Evolutionary conservation across 2,797 vertebrate genomes (phyloP), one percentile per base, ranked within the genome.

Genomic region (Scleropages formosus): DNA sequence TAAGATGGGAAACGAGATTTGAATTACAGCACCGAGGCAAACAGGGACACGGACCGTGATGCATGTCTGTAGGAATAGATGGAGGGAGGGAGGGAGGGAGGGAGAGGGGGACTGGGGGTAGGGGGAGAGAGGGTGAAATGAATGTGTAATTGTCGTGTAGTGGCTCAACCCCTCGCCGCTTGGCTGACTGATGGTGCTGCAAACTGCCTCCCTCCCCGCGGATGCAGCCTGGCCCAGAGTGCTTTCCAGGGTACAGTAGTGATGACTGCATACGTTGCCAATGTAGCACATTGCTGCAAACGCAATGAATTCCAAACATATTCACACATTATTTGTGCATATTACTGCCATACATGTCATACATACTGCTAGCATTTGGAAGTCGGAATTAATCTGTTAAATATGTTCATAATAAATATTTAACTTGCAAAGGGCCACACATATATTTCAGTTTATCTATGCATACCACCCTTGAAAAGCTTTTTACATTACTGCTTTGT

Each of bases 121-220:
- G 85, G 86, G 71, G 77, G 60, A 46, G 75, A 68, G n/a, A 58
- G 83, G 82, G 84, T 84, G 84, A 88, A 88, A 88, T 87, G 83
- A 88, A 88, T 85, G 88, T 86, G 89, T 90, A 90, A 90, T 90
- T 92, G 87, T 74, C 79, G 79, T 86, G 85, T 85, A 78, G 88
- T 71, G 84, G 82, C 84, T 88, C 83, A 87, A 84, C 79, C 84
- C 79, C 81, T 85, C 84, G 82, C 74, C 81, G 85, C 82, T 79
- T 85, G 75, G 75, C 78, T 85, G 84, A 85, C 77, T 78, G 82
- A 87, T 82, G 82, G 82, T 76, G 58, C 83, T 16, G 75, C 78
- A 73, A 75, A 79, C 83, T 80, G 82, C 76, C 76, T 78, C 46
- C 60, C 65, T 62, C 74, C 60, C 49, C 51, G 20, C 65, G 72